Evolutionary conservation across 2,888 invertebrate genomes (phyloP).

Genomic region (Zhuqinia jingwanae): DNA sequence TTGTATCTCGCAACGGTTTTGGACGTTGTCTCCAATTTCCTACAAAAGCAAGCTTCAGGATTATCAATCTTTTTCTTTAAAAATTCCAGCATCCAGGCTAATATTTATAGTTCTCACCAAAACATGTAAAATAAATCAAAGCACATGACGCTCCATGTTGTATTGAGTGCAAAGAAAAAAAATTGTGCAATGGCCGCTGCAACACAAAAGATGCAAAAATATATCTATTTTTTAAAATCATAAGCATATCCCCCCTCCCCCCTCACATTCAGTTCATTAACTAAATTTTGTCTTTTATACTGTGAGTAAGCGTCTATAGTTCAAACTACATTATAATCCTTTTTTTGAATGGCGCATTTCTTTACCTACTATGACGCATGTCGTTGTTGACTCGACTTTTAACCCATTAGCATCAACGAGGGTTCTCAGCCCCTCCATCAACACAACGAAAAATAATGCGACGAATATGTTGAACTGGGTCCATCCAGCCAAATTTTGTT

Average conservation of each 20-base stretch:
- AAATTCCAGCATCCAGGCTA: neutral
- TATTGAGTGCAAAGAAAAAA: slow-evolving; percentile 75
- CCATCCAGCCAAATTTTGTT: slow-evolving; percentile 73
- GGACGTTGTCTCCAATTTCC: slow-evolving; percentile 72
- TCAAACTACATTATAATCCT: too few relatives aligned
- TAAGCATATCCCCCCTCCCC: too few relatives aligned
- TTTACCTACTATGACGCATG: slow-evolving; percentile 70
- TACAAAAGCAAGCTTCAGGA: slow-evolving; percentile 5
- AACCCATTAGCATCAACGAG: slow-evolving; percentile 63
- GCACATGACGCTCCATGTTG: slow-evolving; percentile 74
- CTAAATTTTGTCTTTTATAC: too few relatives aligned
- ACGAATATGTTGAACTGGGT: slow-evolving; percentile 74
- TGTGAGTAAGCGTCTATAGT: too few relatives aligned
- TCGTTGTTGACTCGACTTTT: slow-evolving; percentile 46
- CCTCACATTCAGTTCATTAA: too few relatives aligned
- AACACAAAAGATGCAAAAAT: neutral
- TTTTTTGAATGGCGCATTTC: neutral
- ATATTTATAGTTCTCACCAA: slow-evolving; percentile 61
- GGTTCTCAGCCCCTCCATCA: slow-evolving; percentile 74
- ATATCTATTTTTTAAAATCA: neutral
- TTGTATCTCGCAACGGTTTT: slow-evolving; percentile 63
- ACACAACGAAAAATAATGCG: slow-evolving; percentile 71
- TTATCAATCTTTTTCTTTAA: neutral
- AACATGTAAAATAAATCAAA: slow-evolving; percentile 75
- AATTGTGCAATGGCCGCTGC: slow-evolving; percentile 73